phyloP scores from a whole-genome alignment of 2,113 vertebrate genomes.

The Mystacornis crossleyi region DNA sequence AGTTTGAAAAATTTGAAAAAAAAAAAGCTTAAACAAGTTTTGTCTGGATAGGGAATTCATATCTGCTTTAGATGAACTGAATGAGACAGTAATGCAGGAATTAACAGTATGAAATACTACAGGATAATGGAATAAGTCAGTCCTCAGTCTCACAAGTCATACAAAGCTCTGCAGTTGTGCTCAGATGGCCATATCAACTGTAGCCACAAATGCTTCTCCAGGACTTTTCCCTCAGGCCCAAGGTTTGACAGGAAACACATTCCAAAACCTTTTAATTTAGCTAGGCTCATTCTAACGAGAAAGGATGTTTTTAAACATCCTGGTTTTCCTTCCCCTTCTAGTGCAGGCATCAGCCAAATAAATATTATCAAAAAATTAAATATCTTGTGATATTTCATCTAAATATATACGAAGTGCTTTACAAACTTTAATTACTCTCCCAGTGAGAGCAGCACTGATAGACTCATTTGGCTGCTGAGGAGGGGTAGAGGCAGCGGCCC shows the following conservation, averaged over 20 bases:
- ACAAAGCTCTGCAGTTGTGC: background rate
- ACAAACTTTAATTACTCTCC: conserved; percentile 6
- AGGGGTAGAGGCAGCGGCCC: background rate
- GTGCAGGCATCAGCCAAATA: background rate
- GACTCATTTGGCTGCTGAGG: background rate
- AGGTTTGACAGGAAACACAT: conserved; percentile 9
- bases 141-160: background rate
- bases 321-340: conserved; percentile 4
- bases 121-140: background rate
- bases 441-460: background rate
- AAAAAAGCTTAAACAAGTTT: background rate
- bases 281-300: conserved; percentile 15
- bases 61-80: background rate
- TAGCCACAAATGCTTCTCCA: background rate
- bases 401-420: background rate
- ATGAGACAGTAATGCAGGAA: background rate
- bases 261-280: conserved; percentile 34
- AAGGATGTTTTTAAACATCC: conserved; percentile 35
- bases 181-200: background rate
- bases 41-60: background rate
- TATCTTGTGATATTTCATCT: background rate
- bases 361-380: conserved; percentile 48
- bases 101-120: background rate
- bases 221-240: background rate
- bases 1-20: background rate